phyloP scores from a whole-genome alignment of 2,888 invertebrate genomes.

The Drosophila histrio region DNA sequence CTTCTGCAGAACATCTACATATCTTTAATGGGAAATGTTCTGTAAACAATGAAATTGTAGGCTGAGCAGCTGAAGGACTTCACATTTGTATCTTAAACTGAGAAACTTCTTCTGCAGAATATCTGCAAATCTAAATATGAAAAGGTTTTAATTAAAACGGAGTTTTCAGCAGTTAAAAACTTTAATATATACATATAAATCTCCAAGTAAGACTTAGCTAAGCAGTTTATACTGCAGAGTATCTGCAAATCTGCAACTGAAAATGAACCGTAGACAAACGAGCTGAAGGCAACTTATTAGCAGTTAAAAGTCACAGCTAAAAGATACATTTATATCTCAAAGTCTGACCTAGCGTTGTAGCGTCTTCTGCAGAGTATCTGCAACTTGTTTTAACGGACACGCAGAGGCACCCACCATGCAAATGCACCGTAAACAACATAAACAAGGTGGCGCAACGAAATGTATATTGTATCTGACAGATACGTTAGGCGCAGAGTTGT shows the following conservation, averaged over 20 bases:
- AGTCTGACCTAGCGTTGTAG: not conserved
- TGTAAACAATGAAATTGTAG: not conserved
- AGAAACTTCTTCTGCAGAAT: not conserved
- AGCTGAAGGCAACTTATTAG: not conserved
- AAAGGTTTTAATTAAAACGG: not conserved
- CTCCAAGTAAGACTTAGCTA: not conserved
- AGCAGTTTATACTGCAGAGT: too few relatives aligned
- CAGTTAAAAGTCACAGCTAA: not conserved
- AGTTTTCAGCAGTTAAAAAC: too few relatives aligned
- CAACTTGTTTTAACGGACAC: conserved; percentile 17
- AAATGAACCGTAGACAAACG: not conserved
- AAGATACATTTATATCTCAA: not conserved
- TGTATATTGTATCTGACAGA: conserved; percentile 50
- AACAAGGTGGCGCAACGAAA: conserved; percentile 54
- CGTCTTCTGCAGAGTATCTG: conserved; percentile 20
- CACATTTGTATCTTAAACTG: not conserved
- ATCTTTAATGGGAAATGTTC: not conserved
- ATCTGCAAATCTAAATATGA: not conserved
- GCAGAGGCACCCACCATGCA: conserved; percentile 46
- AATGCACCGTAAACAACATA: conserved; percentile 55
- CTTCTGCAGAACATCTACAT: not conserved
- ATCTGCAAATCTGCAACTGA: too few relatives aligned
- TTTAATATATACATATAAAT: too few relatives aligned
- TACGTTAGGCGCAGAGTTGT: conserved; percentile 40
- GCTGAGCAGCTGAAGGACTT: not conserved